phyloP scores from a whole-genome alignment of 2,797 vertebrate genomes.

The Ficedula albicollis region DNA sequence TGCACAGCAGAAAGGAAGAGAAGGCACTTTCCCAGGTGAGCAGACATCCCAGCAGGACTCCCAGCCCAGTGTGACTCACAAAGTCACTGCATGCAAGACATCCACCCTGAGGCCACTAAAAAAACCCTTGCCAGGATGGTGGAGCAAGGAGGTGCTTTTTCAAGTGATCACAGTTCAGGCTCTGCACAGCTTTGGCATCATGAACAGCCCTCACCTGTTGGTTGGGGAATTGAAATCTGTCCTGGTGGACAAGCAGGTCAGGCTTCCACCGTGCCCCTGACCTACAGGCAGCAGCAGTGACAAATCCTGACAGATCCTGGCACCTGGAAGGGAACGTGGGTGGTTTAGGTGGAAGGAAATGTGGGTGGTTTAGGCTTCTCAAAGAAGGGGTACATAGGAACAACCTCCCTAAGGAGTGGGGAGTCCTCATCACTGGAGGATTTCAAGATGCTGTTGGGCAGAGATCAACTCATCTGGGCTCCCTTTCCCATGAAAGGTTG shows the following conservation, averaged over 20 bases:
- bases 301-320: background rate
- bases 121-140: background rate
- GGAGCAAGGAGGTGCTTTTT: background rate
- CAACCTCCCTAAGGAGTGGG: background rate
- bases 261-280: background rate
- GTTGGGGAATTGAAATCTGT: background rate
- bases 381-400: background rate
- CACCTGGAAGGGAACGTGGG: background rate
- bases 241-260: background rate
- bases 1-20: background rate
- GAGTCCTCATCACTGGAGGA: background rate
- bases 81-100: background rate
- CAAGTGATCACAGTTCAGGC: background rate
- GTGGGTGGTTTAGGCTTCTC: background rate
- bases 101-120: background rate
- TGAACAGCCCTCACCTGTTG: rapidly evolving
- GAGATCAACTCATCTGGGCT: background rate
- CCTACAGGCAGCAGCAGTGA: background rate
- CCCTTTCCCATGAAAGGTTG: background rate
- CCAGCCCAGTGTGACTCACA: background rate
- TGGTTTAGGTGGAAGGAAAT: background rate
- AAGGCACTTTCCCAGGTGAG: background rate
- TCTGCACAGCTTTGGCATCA: background rate
- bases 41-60: background rate
- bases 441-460: background rate